Conservation (phyloP, 1,140 invertebrate species). For the Dryas iulia region DNA sequence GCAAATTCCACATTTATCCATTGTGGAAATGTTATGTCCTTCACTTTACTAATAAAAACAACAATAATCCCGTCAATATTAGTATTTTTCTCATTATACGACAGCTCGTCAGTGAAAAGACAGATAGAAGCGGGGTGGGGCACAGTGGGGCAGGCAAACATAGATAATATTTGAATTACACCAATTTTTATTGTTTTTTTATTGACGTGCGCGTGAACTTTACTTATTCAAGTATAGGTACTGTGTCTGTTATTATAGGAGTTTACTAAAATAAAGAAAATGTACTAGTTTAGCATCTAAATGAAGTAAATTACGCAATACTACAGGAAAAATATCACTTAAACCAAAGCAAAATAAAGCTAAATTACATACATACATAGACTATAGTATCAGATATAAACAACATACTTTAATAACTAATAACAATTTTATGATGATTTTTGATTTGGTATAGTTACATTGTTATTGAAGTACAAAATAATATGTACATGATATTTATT, state of each 20-base stretch:
- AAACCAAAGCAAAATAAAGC: background rate
- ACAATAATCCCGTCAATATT: slow-evolving; percentile 56
- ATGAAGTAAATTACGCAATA: background rate
- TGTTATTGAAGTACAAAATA: too few species aligned
- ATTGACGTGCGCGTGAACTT: slow-evolving; percentile 1
- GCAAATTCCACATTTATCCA: slow-evolving; percentile 76
- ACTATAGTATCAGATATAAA: background rate
- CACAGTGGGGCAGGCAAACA: slow-evolving; percentile 48
- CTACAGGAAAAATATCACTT: background rate
- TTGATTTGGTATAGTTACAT: too few species aligned
- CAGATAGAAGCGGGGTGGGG: slow-evolving; percentile 60
- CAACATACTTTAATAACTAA: background rate
- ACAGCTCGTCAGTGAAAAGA: slow-evolving; percentile 62
- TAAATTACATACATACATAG: background rate
- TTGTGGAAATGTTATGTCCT: slow-evolving; percentile 38
- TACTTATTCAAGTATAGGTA: background rate
- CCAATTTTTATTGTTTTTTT: slow-evolving; percentile 13
- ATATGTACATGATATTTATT: too few species aligned
- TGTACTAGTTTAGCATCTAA: background rate
- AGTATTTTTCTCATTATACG: slow-evolving; percentile 61
- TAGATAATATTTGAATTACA: slow-evolving; percentile 18
- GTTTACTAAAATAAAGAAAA: background rate
- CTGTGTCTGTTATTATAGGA: background rate
- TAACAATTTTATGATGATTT: too few species aligned
- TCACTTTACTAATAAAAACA: slow-evolving; percentile 45